A percentile compares a stretch with the other conserved stretches of the same genome.
Conservation (phyloP, 2,113 vertebrate species). For the Catharus fuscescens region DNA sequence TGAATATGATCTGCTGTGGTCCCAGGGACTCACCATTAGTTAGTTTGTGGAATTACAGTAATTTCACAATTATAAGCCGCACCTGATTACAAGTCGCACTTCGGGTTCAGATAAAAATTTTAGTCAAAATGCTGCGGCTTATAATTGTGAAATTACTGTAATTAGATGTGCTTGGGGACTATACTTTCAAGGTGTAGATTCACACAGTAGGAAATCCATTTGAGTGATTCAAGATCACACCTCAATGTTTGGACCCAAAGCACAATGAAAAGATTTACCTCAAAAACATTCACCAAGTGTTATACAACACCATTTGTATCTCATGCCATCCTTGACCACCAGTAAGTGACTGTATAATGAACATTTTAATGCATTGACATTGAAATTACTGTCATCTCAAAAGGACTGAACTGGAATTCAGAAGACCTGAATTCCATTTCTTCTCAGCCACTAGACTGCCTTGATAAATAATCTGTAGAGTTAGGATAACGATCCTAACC, state of each 20-base stretch:
- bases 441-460: neutral
- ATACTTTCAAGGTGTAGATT: neutral
- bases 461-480: neutral
- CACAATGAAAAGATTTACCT: neutral
- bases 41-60: neutral
- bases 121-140: too few relatives aligned
- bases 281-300: neutral
- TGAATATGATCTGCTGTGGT: neutral
- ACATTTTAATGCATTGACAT: neutral
- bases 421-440: neutral
- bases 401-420: neutral
- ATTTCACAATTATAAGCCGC: too few relatives aligned
- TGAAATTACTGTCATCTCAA: neutral
- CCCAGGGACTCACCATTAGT: neutral
- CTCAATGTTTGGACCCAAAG: neutral
- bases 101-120: too few relatives aligned
- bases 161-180: neutral
- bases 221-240: neutral
- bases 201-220: neutral
- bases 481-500: neutral
- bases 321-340: neutral
- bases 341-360: neutral
- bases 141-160: too few relatives aligned
- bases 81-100: too few relatives aligned
- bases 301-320: neutral